Evolutionary conservation across 2,888 invertebrate genomes (phyloP), one percentile per base, ranked within the genome.

Genomic region (Scaptomyza polygonia): DNA sequence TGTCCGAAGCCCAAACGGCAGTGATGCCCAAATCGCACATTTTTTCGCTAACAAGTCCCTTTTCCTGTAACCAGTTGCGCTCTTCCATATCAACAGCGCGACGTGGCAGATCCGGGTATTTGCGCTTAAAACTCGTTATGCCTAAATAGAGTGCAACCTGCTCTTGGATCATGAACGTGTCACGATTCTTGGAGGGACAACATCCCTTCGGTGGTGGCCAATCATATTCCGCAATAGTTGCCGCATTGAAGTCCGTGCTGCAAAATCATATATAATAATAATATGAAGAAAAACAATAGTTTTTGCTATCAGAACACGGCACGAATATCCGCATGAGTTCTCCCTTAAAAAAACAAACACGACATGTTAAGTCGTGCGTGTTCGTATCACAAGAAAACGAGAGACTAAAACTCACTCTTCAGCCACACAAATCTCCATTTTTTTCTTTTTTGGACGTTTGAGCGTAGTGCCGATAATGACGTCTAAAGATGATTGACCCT

Each of bases 61-160:
- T 95, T 79, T 96, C 96, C 71, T 96, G 94, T 40, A 99, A 94
- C 92, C 95, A 97, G 88, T 97, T 97, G 58, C 97, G 94, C 90
- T 99, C 99, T 73, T 97, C 97, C 92, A 97, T 97, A 77, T 97
- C 97, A 27, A 98, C 95, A 72, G 95, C 93, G 56, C 98, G 94
- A 58, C 98, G 93, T 76, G 95, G 94, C 54, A 97, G 91, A 91
- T 97, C 97, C n/a, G 97, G 96, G 92, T 97, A 97, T 89, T 98
- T 98, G 72, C 99, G 94, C 91, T 99, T 99, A 92, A 99, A 99
- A 62, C 98, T 98, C 90, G 98, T 98, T 32, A 99, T 96, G 39
- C 96, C 97, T 68, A 99, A 93, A 92, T 96, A 98, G 90, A 98
- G 96, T 0, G 98, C 97, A 68, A 99, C 96, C 96, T 94, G 99